Evolutionary conservation across 2,888 invertebrate genomes (phyloP), one percentile per base, ranked within the genome.

Genomic region (Parochlus steinenii): DNA sequence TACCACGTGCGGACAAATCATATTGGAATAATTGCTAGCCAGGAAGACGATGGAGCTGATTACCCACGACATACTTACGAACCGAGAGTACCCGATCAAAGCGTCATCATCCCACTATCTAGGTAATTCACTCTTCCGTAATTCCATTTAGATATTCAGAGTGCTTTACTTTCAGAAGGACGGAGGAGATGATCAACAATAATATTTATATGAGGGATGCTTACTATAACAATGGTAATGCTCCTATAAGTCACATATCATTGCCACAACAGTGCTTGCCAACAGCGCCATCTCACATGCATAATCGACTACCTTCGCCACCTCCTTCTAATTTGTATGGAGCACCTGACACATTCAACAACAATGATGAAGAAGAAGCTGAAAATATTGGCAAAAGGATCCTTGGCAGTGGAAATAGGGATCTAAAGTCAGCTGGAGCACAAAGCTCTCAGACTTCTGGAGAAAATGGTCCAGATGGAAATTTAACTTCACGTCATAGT

Each of bases 1-100:
- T 90, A 82, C 53, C 89, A 90, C 52, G 85, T 89, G 18, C 62
- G 85, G 34, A 87, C 87, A 0, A 78, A 80, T 1, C 86, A 87
- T 59, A 74, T 78, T 18, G 75, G 74, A 2, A 64, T 73, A 1
- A 73, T 75, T 72, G 71, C 74, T 54, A 58, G 67, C 38, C 52
- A 53, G 14, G 46, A 49, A 25, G 42, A 49, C 40, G 42, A 46
- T 32, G 43, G 46, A 6, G 42, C 46, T 20, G 45, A 47, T 34
- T 50, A 46, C 40, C 47, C 48, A 4, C 38, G 47, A 12, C 48
- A 46, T 39, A 35, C 46, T 14, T 49, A 45, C 36, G 46, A 44
- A 31, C 45, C 46, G 19, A 40, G 40, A 24, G 29, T 31, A 8
- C 34, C 35, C 8, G 40, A 41, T 40, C 40, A 34, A 29, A 67